phyloP scores from a whole-genome alignment of 2,888 invertebrate species.

The Hyposoter dolosus region DNA sequence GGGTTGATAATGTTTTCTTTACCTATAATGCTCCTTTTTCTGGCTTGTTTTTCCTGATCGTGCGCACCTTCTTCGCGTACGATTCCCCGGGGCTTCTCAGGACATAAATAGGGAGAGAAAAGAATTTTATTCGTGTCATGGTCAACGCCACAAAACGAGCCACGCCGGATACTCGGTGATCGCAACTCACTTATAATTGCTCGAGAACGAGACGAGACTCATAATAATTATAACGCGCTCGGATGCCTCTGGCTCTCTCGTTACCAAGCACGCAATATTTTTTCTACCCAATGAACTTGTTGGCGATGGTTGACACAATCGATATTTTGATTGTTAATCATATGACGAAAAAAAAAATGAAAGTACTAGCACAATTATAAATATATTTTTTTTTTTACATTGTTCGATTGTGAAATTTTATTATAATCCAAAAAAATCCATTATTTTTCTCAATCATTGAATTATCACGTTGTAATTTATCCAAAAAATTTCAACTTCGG shows the following conservation, averaged over 20 bases:
- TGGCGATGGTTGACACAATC: not conserved
- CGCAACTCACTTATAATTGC: slow-evolving; percentile 59
- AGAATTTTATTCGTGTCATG: slow-evolving; percentile 64
- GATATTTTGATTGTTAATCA: not conserved
- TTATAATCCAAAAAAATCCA: not conserved
- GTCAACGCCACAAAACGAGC: slow-evolving; percentile 49
- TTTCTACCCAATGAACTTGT: not conserved
- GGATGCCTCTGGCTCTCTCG: slow-evolving; percentile 20
- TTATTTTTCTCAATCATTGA: not conserved
- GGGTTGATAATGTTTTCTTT: slow-evolving; percentile 18
- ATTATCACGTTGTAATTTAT: not conserved
- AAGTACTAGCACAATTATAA: not conserved
- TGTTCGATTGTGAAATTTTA: not conserved
- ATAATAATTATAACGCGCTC: slow-evolving; percentile 56
- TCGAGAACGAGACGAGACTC: slow-evolving; percentile 60
- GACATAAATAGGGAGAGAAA: slow-evolving; percentile 22
- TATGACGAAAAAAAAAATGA: not conserved
- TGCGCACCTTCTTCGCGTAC: slow-evolving; percentile 40
- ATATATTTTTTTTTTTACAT: not conserved
- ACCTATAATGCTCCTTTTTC: slow-evolving; percentile 12
- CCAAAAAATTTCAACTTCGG: not conserved
- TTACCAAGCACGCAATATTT: slow-evolving; percentile 19
- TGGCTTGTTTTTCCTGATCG: slow-evolving; percentile 55
- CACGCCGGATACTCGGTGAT: slow-evolving; percentile 57
- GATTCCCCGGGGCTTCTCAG: slow-evolving; percentile 37